Base-by-base conservation (phyloP, 2,888 invertebrate species). In the Criorhina ranunculi region DNA sequence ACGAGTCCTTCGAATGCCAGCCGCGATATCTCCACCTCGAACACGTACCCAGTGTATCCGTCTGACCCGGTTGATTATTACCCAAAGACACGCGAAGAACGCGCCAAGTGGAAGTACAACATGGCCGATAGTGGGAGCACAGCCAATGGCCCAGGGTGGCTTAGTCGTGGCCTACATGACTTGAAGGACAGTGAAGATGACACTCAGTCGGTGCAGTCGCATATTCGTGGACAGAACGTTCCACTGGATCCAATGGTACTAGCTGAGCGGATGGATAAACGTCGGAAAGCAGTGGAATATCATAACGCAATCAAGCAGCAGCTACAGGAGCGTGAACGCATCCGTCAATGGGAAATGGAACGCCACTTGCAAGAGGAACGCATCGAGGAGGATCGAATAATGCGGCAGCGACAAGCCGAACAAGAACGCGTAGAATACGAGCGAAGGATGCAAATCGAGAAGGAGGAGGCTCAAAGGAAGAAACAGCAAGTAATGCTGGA, bases 251-350 rank as follows among this genome's bases (percentile, higher is more conserved):
- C 96, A 1, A 94, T 95, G 87, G 95, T 96, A 67, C 93, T 96
- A 87, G 95, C 95, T 7, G 97, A 98, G 91, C 93, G 97, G 87
- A 97, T 97, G 92, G 93, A 94, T 78, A 96, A 95, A 91, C 94
- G 97, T 29, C 95, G 96, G 86, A 95, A 96, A 91, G 97, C 97
- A 0, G 91, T 97, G 82, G 97, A 97, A 90, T 94, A 97, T 87
- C 98, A 98, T 91, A 95, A 95, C 81, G 97, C 96, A 11, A 96
- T 98, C 88, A 94, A 96, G 87, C 95, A 95, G 89, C 97, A 98
- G 91, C 93, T 98, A 66, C 96, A 96, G 89, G 98, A 98, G 89
- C 94, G 96, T 51, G 96, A 97, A 89, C 93, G 94, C 88, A 93
- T 94, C 66, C 94, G 96, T 11, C 94, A 94, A 88, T 95, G 96